phyloP scores from a whole-genome alignment of 2,797 vertebrate genomes.

The Apogon hyalosoma region DNA sequence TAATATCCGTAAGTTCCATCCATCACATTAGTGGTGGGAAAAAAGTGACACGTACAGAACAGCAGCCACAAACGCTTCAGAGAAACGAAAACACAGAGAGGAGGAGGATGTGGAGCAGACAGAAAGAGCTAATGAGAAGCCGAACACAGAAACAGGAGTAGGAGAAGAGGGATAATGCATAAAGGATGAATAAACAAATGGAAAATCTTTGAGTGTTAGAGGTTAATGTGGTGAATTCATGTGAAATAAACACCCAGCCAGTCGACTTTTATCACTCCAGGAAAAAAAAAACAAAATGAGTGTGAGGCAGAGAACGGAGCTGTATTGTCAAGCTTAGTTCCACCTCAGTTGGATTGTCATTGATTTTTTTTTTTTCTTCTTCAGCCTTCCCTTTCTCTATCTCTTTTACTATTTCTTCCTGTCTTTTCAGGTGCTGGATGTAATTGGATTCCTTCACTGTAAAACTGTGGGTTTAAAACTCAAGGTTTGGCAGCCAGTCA shows the following conservation, averaged over 20 bases:
- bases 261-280: constrained; percentile 48
- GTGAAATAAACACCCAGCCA: constrained; percentile 64
- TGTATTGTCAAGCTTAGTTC: constrained; percentile 68
- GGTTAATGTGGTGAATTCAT: constrained; percentile 59
- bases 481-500: constrained; percentile 28
- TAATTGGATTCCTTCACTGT: constrained; percentile 75
- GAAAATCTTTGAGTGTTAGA: constrained; percentile 35
- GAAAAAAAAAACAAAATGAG: constrained; percentile 39
- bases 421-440: constrained; percentile 55
- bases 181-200: constrained; percentile 33
- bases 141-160: constrained; percentile 8
- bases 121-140: constrained; percentile 5
- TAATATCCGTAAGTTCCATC: background rate
- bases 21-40: background rate
- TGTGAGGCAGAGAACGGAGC: constrained; percentile 33
- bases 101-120: background rate
- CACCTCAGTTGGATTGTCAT: constrained; percentile 68
- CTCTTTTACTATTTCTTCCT: constrained; percentile 40
- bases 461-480: constrained; percentile 62
- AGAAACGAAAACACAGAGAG: constrained; percentile 15
- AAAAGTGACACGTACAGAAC: background rate
- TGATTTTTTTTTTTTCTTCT: constrained; percentile 54
- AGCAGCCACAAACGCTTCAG: background rate
- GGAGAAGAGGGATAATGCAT: background rate
- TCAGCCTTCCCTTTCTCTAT: constrained; percentile 34